Conservation (phyloP, 1,140 invertebrate species). For the Calosoma granatense region DNA sequence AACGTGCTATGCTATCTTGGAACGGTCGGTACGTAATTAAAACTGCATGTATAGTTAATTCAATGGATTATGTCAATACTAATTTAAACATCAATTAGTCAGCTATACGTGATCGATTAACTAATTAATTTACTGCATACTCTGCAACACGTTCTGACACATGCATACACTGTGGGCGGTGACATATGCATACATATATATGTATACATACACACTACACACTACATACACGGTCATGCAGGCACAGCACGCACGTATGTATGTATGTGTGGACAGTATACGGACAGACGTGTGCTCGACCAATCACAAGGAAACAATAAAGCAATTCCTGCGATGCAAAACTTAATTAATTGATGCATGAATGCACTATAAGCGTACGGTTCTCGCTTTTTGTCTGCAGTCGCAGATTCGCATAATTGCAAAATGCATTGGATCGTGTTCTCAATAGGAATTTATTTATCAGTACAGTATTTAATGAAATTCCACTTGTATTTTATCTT, state of each 20-base stretch:
- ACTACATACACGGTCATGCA: too few relatives aligned
- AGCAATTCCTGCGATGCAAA: background rate
- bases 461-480: too few relatives aligned
- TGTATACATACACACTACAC: too few relatives aligned
- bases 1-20: too few relatives aligned
- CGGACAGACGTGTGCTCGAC: background rate
- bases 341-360: too few relatives aligned
- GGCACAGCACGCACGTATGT: background rate
- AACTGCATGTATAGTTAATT: constrained; percentile 1
- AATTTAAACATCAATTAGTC: constrained; percentile 9
- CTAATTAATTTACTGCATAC: constrained; percentile 7
- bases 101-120: constrained; percentile 6
- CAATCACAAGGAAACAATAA: background rate
- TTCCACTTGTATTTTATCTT: too few relatives aligned
- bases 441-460: too few relatives aligned
- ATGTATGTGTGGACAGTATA: too few relatives aligned
- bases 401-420: too few relatives aligned
- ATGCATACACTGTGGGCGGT: background rate
- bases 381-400: too few relatives aligned
- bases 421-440: too few relatives aligned
- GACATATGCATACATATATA: background rate
- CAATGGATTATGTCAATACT: constrained; percentile 6
- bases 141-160: background rate
- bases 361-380: too few relatives aligned
- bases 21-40: background rate